Conservation (phyloP, 1,140 invertebrate species). For the Zaprionus ornatus region DNA sequence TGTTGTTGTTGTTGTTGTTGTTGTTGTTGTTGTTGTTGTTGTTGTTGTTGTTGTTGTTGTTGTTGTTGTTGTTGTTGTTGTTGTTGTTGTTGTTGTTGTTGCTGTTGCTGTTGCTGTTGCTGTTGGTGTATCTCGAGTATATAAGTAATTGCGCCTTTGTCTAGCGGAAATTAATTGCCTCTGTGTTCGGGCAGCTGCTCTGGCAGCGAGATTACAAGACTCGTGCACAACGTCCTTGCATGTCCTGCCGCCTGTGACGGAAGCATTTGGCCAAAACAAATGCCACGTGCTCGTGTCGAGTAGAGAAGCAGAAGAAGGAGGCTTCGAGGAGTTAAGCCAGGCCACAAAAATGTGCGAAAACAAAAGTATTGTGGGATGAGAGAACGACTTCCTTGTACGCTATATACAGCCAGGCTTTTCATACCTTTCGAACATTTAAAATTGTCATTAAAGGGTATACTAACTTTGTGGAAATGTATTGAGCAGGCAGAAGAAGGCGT, state of each 20-base stretch:
- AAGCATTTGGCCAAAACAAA: constrained; percentile 54
- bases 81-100: constrained; percentile 5
- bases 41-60: constrained; percentile 6
- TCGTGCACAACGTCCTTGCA: constrained; percentile 30
- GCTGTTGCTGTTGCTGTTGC: constrained; percentile 1
- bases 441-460: no score
- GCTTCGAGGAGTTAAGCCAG: not conserved
- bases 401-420: not conserved
- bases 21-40: not conserved
- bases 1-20: constrained; percentile 10
- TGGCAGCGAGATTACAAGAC: constrained; percentile 23
- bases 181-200: constrained; percentile 53
- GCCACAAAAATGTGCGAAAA: not conserved
- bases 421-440: no score
- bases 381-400: not conserved
- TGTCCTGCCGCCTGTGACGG: constrained; percentile 69
- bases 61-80: not conserved
- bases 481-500: no score
- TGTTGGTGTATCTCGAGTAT: constrained; percentile 37
- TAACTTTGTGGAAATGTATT: no score
- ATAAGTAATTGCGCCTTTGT: constrained; percentile 55
- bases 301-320: not conserved
- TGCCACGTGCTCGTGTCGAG: constrained; percentile 8
- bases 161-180: constrained; percentile 75
- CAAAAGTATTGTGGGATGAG: not conserved